Percentiles rank a stretch among this genome's conserved stretches.
phyloP scores from a whole-genome alignment of 2,797 vertebrate species.

The Eurystomus glaucurus region DNA sequence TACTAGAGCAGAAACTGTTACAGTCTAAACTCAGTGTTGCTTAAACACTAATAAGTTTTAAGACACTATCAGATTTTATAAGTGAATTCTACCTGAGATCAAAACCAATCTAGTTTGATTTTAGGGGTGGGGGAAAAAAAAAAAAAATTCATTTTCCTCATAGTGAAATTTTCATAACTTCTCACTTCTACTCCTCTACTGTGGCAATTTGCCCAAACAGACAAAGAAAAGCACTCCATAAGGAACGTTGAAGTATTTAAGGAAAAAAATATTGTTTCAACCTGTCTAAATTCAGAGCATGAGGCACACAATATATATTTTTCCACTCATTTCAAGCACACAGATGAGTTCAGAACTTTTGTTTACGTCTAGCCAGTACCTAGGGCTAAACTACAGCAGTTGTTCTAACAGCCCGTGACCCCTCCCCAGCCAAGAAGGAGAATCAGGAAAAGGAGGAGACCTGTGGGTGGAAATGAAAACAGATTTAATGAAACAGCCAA shows the following conservation, averaged over 20 bases:
- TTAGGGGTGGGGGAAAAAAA: rapidly evolving
- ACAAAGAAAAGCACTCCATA: neutral
- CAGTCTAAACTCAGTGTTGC: neutral
- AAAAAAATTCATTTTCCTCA: neutral
- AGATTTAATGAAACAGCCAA: neutral
- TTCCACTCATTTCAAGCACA: neutral
- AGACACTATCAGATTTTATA: neutral
- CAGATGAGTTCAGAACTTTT: neutral
- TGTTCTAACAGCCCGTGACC: neutral
- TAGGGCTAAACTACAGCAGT: neutral
- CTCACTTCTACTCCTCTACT: neutral
- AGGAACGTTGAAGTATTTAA: neutral
- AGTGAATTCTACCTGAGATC: neutral
- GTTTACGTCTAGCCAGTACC: neutral
- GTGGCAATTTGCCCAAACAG: neutral
- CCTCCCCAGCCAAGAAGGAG: neutral
- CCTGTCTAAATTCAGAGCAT: neutral
- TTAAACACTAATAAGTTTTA: neutral
- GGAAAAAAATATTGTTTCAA: neutral
- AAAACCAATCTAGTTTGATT: neutral
- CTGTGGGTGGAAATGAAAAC: neutral
- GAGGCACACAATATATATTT: neutral
- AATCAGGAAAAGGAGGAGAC: neutral
- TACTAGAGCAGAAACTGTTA: neutral
- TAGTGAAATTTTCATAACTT: neutral